Evolutionary conservation across 30 jellyfish, hydroid and myxozoan species (phyloP), one percentile per base, ranked within the genome.

Genomic region (Hydractinia echinata): DNA sequence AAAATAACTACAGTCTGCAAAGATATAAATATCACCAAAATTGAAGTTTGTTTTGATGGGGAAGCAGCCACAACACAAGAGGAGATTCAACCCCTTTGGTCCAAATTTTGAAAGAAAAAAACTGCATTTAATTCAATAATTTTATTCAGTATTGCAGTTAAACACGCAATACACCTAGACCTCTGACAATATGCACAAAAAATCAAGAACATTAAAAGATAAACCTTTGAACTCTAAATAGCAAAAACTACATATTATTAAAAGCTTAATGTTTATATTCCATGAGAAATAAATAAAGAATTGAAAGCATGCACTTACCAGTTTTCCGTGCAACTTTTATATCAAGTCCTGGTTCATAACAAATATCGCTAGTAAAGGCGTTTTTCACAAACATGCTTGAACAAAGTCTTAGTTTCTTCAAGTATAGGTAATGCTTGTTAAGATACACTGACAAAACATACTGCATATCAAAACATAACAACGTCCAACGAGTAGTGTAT

Each of bases 401-500:
- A 82, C 99, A 93, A 48, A 93, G 51, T 16, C 95, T 66, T 9
- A 93, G 54, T n/a, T 87, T 67, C 73, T 93, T 93, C 55, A 93
- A 72, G 68, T 88, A 83, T 30, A 94, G 78, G 83, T 64, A 84
- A 52, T 84, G 86, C 52, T 92, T 83, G 74, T 93, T 93, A 66
- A 93, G 84, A 80, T 93, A 93, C 8, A 88, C 92, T 11, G 99
- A 88, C 48, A 93, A 55, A 55, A 88, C 74, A 58, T 93, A 93
- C 18, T 87, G 96, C 72, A 93, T 73, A 82, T 93, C 95, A 66
- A 93, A 71, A 61, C 94, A 81, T 16, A 93, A 56, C 10, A 93
- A 86, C 7, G 99, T 87, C 99, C 99, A 93, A 30, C 96, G 67
- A 19, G 99, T 73, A 39, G 95, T 49, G 5, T n/a, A 44, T 20